Conservation (phyloP, 2,113 vertebrate genomes). For the Gavia stellata region DNA sequence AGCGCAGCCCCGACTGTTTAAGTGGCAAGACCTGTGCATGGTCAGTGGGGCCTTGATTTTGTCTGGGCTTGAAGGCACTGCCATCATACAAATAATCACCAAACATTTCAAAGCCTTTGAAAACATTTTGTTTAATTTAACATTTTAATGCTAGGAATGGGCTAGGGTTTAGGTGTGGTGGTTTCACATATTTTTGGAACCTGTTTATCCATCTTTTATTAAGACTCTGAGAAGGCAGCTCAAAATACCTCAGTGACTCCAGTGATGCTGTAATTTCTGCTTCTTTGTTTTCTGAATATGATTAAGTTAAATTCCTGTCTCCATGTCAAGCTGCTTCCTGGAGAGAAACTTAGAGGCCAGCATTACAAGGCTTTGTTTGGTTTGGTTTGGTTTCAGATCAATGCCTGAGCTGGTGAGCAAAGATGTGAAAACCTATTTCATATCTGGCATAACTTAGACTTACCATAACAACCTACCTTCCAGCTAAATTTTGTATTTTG, state of each 20-base stretch:
- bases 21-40: background rate
- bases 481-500: background rate
- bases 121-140: background rate
- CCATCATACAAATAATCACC: background rate
- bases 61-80: background rate
- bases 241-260: conserved; percentile 29
- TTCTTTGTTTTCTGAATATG: conserved; percentile 37
- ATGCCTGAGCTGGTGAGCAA: background rate
- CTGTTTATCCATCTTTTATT: conserved; percentile 59
- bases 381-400: background rate
- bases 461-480: background rate
- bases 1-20: background rate
- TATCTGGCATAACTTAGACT: background rate
- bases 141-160: conserved; percentile 44
- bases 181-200: conserved; percentile 63
- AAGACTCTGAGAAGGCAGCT: conserved; percentile 43
- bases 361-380: background rate
- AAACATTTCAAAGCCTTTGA: conserved; percentile 18
- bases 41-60: background rate
- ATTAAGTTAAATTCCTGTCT: conserved; percentile 22
- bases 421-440: background rate
- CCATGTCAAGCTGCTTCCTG: background rate
- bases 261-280: conserved; percentile 37
- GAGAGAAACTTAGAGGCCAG: background rate
- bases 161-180: conserved; percentile 52